phyloP scores from a whole-genome alignment of 2,113 vertebrate species.

The Channa maculata region DNA sequence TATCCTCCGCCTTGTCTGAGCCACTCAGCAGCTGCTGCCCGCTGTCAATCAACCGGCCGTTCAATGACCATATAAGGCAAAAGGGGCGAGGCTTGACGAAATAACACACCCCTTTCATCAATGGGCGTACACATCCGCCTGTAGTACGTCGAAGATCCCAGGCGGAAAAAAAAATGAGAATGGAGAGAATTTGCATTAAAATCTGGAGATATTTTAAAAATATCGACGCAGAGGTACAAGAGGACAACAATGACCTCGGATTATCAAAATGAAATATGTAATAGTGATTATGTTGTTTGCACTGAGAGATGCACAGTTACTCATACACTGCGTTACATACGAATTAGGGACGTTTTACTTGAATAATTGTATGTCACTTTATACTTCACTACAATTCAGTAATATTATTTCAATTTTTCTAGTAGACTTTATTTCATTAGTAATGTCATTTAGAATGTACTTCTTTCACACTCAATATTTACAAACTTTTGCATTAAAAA shows the following conservation, averaged over 20 bases:
- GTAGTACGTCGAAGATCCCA: slow-evolving; percentile 71
- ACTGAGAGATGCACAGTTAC: neutral
- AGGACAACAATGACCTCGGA: neutral
- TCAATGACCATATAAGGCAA: slow-evolving; percentile 80
- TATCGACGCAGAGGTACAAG: neutral
- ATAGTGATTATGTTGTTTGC: neutral
- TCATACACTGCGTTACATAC: neutral
- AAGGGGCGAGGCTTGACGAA: slow-evolving; percentile 49
- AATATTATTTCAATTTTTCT: too few relatives aligned
- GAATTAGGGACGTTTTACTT: neutral
- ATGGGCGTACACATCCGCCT: slow-evolving; percentile 73
- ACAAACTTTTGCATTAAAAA: too few relatives aligned
- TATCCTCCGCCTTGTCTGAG: slow-evolving; percentile 88
- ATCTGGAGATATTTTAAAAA: slow-evolving; percentile 20
- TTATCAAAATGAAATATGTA: too few relatives aligned
- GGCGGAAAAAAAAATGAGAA: slow-evolving; percentile 57
- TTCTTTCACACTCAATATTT: too few relatives aligned
- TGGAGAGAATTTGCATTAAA: slow-evolving; percentile 48
- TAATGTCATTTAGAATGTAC: too few relatives aligned
- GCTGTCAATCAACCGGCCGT: slow-evolving; percentile 84
- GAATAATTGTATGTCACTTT: neutral
- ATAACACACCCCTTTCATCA: slow-evolving; percentile 75
- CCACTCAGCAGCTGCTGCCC: slow-evolving; percentile 86
- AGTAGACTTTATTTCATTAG: too few relatives aligned
- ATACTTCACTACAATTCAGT: neutral